Conservation (phyloP, 2,888 invertebrate species). For the Lepidochrysops patricia region DNA sequence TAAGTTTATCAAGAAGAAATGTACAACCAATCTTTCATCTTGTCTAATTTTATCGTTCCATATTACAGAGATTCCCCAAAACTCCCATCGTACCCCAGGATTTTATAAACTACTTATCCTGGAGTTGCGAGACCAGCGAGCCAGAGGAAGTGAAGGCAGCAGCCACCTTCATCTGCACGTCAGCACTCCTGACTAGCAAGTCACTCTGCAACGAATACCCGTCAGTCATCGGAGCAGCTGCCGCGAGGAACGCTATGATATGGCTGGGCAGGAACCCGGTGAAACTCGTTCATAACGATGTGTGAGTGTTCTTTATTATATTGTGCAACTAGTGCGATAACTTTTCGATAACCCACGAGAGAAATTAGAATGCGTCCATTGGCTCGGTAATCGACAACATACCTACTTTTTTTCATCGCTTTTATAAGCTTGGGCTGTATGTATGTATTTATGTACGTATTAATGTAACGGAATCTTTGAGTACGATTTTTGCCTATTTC, state of each 20-base stretch:
- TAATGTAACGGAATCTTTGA: no score
- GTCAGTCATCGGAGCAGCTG: conserved; percentile 47
- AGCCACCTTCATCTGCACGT: conserved; percentile 47
- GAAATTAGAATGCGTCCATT: no score
- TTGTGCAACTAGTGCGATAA: no score
- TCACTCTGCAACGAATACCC: conserved; percentile 39
- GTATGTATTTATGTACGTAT: no score
- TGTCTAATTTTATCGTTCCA: background rate
- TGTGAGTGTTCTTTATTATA: conserved; percentile 38
- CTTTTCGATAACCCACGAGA: no score
- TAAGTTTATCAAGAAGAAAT: no score
- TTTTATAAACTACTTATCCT: conserved; percentile 46
- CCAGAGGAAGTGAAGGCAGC: conserved; percentile 45
- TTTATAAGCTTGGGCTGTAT: no score
- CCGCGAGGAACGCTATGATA: conserved; percentile 42
- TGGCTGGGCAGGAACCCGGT: conserved; percentile 32
- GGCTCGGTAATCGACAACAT: no score
- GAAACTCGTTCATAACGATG: conserved; percentile 31
- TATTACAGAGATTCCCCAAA: conserved; percentile 41
- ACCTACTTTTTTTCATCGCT: no score
- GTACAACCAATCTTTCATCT: background rate
- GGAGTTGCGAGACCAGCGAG: conserved; percentile 39
- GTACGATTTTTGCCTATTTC: no score
- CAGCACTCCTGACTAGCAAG: conserved; percentile 27
- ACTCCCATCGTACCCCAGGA: conserved; percentile 52